Base-by-base conservation (phyloP, 2,113 vertebrate genomes). In the Pituophis catenifer region DNA sequence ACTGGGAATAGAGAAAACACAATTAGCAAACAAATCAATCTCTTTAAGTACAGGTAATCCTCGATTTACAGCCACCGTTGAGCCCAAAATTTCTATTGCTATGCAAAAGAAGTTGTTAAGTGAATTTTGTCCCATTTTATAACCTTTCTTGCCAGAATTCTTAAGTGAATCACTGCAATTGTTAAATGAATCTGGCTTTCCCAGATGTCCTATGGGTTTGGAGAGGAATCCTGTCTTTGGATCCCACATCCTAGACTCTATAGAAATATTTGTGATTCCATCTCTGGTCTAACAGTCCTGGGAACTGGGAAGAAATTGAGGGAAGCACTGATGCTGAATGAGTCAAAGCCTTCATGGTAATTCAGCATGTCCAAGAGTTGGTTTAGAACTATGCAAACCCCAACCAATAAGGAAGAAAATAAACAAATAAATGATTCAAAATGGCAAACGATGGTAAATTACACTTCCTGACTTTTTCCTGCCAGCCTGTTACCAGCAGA, bases 31-130 rank as follows among this genome's bases (percentile, higher is more conserved):
- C n/a, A 19, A 81, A 8, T 81, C 33, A 81, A 65, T 59, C 95
- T 92, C 91, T 94, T 94, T 87, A 94, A 23, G 21, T 11, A 21
- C 12, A 70, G 65, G 29, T 33, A n/a, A 13, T 15, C 29, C n/a
- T 70, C 2, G 29, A 70, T 5, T 33, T 70, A 70, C 5, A 70
- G 13, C 12, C 65, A 70, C 5, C 6, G 5, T 70, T 70, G 13
- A 70, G 29, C 13, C 65, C 65, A 33, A 70, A 33, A 70, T 70
- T 17, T 33, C 65, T 70, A 70, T 13, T 15, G 29, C 65, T 70
- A 70, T 70, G 2, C 5, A 70, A 17, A 70, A 65, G 10, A 59
- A 70, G 65, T 70, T 70, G 29, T 33, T 33, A 70, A 17, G 2
- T 33, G 29, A 33, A n/a, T 70, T n/a, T 70, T 70, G 62, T 5